These are phyloP conservation scores for Colinus virginianus DNA, from an alignment of 2,113 vertebrate genomes.

Conservation along the genomic window DNA sequence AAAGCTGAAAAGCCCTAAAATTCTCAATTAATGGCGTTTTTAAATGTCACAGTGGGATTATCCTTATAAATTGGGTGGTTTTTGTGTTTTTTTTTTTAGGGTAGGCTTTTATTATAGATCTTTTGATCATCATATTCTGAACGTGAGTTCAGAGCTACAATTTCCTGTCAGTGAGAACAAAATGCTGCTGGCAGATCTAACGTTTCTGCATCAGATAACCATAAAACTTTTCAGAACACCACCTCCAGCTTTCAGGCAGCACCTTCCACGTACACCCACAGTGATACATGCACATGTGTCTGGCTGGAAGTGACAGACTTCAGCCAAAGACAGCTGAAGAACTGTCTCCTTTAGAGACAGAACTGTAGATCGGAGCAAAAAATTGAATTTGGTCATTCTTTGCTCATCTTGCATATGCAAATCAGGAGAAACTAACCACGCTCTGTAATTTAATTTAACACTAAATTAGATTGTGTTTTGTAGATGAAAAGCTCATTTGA, in stretches of 20 bases:
- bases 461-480: constrained; percentile 18
- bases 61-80: not conserved
- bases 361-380: not conserved
- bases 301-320: not conserved
- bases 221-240: not conserved
- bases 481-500: constrained; percentile 15
- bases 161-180: not conserved
- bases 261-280: not conserved
- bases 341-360: not conserved
- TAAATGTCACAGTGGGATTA: not conserved
- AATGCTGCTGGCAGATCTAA: not conserved
- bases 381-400: not conserved
- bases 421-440: constrained; percentile 11
- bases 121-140: not conserved
- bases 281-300: no score
- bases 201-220: not conserved
- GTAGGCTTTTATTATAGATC: not conserved
- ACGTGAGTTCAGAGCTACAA: not conserved
- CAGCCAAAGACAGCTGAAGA: not conserved
- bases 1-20: constrained; percentile 35
- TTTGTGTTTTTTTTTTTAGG: not conserved
- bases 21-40: constrained; percentile 14
- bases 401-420: not conserved
- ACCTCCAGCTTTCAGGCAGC: not conserved
- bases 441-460: not conserved